Percentiles rank a stretch among this genome's conserved stretches.
These are phyloP conservation scores for Platichthys stellatus DNA, from an alignment of 2,113 vertebrate genomes.

Conservation along the genomic window DNA sequence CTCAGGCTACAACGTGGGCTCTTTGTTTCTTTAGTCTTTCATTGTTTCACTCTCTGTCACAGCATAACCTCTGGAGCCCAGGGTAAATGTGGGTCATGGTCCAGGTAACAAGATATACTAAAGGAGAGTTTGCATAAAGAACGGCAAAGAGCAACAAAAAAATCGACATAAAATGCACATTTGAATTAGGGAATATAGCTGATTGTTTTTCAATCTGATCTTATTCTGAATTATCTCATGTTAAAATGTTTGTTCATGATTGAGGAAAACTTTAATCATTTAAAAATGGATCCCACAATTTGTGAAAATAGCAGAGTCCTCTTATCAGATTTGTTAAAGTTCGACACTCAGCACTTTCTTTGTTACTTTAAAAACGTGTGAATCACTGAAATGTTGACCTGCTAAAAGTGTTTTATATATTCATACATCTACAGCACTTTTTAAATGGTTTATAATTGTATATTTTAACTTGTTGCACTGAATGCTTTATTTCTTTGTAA, in stretches of 20 bases:
- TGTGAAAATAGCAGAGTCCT: too few relatives aligned
- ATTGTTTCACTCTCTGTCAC: constrained; percentile 60
- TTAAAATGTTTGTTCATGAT: background rate
- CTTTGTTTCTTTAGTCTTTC: constrained; percentile 74
- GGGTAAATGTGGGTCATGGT: constrained; percentile 56
- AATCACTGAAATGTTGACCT: too few relatives aligned
- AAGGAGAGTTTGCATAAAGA: background rate
- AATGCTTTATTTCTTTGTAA: too few relatives aligned
- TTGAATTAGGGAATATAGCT: background rate
- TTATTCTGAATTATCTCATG: background rate
- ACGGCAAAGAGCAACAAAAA: background rate
- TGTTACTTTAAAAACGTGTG: too few relatives aligned
- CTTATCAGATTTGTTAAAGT: too few relatives aligned
- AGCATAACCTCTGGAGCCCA: constrained; percentile 58
- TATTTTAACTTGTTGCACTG: too few relatives aligned
- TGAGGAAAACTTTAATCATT: background rate
- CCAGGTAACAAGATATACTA: constrained; percentile 45
- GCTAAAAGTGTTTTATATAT: too few relatives aligned
- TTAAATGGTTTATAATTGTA: too few relatives aligned
- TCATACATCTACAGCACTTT: too few relatives aligned
- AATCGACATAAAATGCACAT: background rate
- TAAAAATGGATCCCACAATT: background rate
- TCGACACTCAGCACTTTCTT: too few relatives aligned
- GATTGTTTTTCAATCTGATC: background rate
- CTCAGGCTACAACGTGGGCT: constrained; percentile 73